These are phyloP conservation scores for Drosophila maculinotata DNA, from an alignment of 2,888 invertebrate species.

Conservation along the genomic window DNA sequence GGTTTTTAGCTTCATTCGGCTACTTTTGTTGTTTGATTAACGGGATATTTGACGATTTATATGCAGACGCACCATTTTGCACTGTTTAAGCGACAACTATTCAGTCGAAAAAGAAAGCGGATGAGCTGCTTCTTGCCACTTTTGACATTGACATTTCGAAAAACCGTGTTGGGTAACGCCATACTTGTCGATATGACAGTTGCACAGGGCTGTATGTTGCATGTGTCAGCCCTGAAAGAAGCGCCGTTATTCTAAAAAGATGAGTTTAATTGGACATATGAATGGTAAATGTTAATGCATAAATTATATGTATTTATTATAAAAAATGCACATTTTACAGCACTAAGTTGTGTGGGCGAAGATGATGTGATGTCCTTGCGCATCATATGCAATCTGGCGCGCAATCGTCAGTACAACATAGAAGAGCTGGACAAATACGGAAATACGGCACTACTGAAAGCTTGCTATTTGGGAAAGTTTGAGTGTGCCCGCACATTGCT, in stretches of 20 bases:
- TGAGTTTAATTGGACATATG: slow-evolving; percentile 28
- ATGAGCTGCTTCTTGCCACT: slow-evolving; percentile 55
- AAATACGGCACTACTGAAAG: slow-evolving; percentile 83
- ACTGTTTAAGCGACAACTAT: slow-evolving; percentile 72
- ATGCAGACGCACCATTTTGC: slow-evolving; percentile 79
- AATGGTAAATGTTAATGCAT: slow-evolving; percentile 47
- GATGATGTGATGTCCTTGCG: slow-evolving; percentile 69
- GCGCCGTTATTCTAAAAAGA: slow-evolving; percentile 52
- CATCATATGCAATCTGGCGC: slow-evolving; percentile 64
- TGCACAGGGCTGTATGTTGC: slow-evolving; percentile 11
- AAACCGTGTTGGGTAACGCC: slow-evolving; percentile 39
- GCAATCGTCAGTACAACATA: slow-evolving; percentile 52
- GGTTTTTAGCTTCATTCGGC: slow-evolving; percentile 10
- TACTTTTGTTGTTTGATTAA: slow-evolving; percentile 66
- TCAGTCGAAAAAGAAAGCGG: slow-evolving; percentile 80
- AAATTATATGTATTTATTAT: background rate
- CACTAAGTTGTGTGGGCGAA: slow-evolving; percentile 62
- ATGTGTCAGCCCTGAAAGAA: slow-evolving; percentile 7
- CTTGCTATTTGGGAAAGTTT: slow-evolving; percentile 77
- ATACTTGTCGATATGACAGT: slow-evolving; percentile 6
- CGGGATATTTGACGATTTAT: slow-evolving; percentile 60
- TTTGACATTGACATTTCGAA: slow-evolving; percentile 55
- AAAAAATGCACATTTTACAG: slow-evolving; percentile 60
- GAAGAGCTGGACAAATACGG: slow-evolving; percentile 82
- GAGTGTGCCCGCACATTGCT: slow-evolving; percentile 76